Conservation (phyloP, 2,113 vertebrate species). For the Serinus canaria region DNA sequence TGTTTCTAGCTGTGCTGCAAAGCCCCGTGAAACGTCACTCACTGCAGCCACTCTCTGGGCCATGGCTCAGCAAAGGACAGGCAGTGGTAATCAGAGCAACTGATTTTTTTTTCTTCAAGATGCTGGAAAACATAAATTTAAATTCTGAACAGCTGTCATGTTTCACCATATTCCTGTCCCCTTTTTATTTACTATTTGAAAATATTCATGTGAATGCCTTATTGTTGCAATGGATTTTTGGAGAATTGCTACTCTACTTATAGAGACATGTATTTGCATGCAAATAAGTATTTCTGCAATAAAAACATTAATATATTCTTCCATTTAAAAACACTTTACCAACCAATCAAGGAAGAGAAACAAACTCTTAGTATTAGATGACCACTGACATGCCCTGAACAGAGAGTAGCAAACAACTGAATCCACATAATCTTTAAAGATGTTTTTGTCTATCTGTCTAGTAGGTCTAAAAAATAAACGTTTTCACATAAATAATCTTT, state of each 20-base stretch:
- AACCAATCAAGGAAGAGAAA: neutral
- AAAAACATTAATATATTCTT: neutral
- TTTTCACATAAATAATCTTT: neutral
- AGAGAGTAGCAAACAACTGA: neutral
- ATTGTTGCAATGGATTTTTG: neutral
- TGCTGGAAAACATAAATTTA: neutral
- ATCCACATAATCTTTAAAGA: neutral
- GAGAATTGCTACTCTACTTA: neutral
- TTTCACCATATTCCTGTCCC: neutral
- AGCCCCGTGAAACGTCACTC: neutral
- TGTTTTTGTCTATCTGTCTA: neutral
- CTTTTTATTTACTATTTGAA: neutral
- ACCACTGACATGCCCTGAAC: neutral
- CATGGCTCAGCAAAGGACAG: neutral
- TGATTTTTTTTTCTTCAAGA: neutral
- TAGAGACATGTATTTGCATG: neutral
- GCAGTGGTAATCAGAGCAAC: neutral
- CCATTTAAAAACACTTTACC: neutral
- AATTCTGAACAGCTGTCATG: neutral
- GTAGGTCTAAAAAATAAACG: neutral
- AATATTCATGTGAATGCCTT: neutral
- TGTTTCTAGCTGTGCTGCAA: neutral
- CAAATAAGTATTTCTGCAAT: neutral
- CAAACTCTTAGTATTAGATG: neutral
- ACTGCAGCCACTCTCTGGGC: neutral